Evolutionary conservation across 2,797 vertebrate species (phyloP).

Genomic region (Sebastes baramenuke): DNA sequence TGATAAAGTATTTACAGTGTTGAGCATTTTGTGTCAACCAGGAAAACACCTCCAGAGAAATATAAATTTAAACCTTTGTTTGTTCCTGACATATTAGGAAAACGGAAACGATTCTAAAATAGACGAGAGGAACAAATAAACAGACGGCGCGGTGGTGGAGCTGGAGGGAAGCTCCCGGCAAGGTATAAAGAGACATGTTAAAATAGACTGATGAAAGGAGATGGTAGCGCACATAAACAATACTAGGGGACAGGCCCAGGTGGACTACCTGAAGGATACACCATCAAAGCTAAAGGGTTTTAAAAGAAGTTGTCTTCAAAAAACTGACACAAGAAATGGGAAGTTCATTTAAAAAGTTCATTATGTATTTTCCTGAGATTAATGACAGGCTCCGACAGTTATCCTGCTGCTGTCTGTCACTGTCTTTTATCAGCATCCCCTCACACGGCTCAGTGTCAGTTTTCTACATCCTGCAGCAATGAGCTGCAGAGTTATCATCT

Average conservation of each 20-base stretch:
- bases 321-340: background rate
- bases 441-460: constrained; percentile 37
- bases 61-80: constrained; percentile 63
- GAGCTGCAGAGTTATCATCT: constrained; percentile 14
- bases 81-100: constrained; percentile 69
- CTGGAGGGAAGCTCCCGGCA: constrained; percentile 45
- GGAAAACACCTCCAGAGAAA: constrained; percentile 12
- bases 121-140: constrained; percentile 73
- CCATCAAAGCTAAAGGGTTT: background rate
- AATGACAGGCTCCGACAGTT: background rate
- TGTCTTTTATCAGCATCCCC: constrained; percentile 57
- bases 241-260: background rate
- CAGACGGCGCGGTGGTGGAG: constrained; percentile 49
- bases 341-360: constrained; percentile 10
- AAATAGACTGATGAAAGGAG: constrained; percentile 73
- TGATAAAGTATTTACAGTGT: constrained; percentile 9
- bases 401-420: constrained; percentile 56
- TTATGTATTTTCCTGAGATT: background rate
- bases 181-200: constrained; percentile 57
- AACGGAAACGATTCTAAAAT: constrained; percentile 70
- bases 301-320: background rate
- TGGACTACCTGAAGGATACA: background rate
- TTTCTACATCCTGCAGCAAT: constrained; percentile 50
- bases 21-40: background rate
- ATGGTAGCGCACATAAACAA: constrained; percentile 30